Percentiles rank a stretch among this genome's conserved stretches.
These are phyloP conservation scores for Hyalella azteca DNA, from an alignment of 2,888 invertebrate genomes.

Conservation along the genomic window DNA sequence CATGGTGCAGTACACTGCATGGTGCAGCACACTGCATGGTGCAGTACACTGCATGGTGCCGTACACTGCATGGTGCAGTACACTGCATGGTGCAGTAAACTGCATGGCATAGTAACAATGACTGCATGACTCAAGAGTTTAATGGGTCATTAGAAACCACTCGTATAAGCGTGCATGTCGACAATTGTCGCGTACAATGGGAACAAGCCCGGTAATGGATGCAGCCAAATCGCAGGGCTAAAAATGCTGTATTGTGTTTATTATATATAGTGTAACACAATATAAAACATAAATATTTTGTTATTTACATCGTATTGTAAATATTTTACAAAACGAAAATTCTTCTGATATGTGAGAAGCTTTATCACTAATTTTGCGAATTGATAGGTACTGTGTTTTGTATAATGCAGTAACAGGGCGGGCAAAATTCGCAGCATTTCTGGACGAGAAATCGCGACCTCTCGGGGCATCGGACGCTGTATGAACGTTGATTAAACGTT, in stretches of 20 bases:
- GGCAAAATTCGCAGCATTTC: too few species aligned
- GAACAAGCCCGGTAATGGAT: not conserved
- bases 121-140: slow-evolving; percentile 7
- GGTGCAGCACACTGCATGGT: too few species aligned
- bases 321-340: too few species aligned
- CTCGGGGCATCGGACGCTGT: too few species aligned
- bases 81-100: not conserved
- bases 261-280: not conserved
- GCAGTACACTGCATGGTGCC: too few species aligned
- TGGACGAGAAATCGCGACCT: too few species aligned
- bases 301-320: not conserved
- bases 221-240: not conserved
- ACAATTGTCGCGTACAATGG: not conserved
- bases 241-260: not conserved
- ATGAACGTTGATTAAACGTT: too few species aligned
- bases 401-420: too few species aligned
- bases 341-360: too few species aligned
- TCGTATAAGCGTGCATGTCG: not conserved
- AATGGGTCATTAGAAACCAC: not conserved
- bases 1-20: too few species aligned
- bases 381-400: too few species aligned
- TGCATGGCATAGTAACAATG: not conserved
- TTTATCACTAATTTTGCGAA: too few species aligned
- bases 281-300: not conserved
- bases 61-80: not conserved